Conservation (phyloP, 2,888 invertebrate genomes). For the Ellobium chinense region DNA sequence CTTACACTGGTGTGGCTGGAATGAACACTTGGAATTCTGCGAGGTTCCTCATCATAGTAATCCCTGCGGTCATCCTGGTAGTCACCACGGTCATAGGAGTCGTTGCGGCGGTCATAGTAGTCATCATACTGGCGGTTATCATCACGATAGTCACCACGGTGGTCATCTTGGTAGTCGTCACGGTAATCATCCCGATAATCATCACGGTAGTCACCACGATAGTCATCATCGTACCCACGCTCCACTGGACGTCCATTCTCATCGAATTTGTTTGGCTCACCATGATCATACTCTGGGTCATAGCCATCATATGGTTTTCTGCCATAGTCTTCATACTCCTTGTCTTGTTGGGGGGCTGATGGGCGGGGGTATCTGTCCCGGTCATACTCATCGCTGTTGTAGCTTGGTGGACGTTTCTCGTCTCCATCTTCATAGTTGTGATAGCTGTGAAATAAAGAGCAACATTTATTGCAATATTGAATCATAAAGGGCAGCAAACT, state of each 20-base stretch:
- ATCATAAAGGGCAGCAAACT: too few species aligned
- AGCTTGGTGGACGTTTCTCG: slow-evolving; percentile 41
- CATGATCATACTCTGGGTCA: slow-evolving; percentile 41
- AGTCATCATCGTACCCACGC: neutral
- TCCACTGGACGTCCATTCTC: slow-evolving; percentile 55
- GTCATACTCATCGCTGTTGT: slow-evolving; percentile 35
- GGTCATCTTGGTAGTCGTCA: slow-evolving; percentile 21
- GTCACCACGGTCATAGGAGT: slow-evolving; percentile 40
- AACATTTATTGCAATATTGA: too few species aligned
- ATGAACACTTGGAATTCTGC: slow-evolving; percentile 11
- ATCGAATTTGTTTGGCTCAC: slow-evolving; percentile 66
- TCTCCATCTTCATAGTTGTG: slow-evolving; percentile 35
- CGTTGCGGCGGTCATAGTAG: slow-evolving; percentile 37
- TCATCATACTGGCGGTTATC: slow-evolving; percentile 38
- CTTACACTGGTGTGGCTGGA: slow-evolving; percentile 13
- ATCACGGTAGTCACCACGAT: slow-evolving; percentile 5
- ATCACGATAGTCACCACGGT: slow-evolving; percentile 26
- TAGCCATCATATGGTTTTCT: slow-evolving; percentile 8
- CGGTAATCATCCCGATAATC: neutral
- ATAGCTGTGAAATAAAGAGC: slow-evolving; percentile 38
- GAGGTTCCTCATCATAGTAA: slow-evolving; percentile 30
- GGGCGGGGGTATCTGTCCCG: slow-evolving; percentile 14
- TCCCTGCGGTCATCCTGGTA: slow-evolving; percentile 32
- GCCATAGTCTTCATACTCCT: slow-evolving; percentile 41
- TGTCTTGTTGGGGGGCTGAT: slow-evolving; percentile 5